phyloP scores from a whole-genome alignment of 2,113 vertebrate species.

The Cyrtonyx montezumae region DNA sequence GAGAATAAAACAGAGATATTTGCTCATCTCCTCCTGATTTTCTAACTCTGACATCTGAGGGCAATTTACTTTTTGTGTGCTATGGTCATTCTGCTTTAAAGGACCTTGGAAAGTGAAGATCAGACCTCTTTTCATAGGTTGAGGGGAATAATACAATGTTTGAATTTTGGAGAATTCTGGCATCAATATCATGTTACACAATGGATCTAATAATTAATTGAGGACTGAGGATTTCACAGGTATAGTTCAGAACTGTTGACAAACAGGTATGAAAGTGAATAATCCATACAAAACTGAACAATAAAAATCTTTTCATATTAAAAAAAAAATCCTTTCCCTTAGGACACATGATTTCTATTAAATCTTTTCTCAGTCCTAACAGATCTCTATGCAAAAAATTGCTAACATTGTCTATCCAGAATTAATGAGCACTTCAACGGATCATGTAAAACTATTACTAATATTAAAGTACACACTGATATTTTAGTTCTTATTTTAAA shows the following conservation, averaged over 20 bases:
- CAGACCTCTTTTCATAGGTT: neutral
- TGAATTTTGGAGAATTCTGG: neutral
- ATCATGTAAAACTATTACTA: neutral
- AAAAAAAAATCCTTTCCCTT: neutral
- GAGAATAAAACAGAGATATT: neutral
- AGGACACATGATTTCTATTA: neutral
- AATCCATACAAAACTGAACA: neutral
- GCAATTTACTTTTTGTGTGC: neutral
- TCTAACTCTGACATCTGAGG: neutral
- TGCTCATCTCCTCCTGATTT: neutral
- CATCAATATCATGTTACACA: neutral
- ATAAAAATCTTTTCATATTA: neutral
- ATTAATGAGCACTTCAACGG: neutral
- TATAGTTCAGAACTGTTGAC: neutral
- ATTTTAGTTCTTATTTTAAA: neutral
- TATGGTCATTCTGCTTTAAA: neutral
- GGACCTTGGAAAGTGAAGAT: neutral
- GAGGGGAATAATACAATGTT: neutral
- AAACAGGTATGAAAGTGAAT: neutral
- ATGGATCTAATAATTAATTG: neutral
- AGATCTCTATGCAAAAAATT: neutral
- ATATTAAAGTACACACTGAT: neutral
- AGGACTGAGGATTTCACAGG: neutral
- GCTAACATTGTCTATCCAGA: neutral
- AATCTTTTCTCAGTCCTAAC: neutral